A percentile compares a stretch with the other conserved stretches of the same genome.
Evolutionary conservation across 2,888 invertebrate species (phyloP).

Genomic region (Agriopis aurantiaria): DNA sequence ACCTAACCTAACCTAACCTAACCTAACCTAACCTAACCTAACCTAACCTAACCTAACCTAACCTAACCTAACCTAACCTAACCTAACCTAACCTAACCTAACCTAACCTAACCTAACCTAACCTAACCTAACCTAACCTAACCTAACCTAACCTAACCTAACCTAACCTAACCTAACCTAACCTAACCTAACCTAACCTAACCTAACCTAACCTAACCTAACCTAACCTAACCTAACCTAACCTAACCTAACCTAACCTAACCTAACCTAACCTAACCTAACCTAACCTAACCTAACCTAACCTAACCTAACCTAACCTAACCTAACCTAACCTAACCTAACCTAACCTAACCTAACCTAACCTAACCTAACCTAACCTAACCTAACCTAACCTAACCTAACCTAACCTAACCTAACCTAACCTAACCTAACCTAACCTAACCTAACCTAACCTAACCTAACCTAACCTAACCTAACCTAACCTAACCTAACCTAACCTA

Average conservation of each 20-base stretch:
- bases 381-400: constrained; percentile 42
- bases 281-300: constrained; percentile 42
- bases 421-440: constrained; percentile 45
- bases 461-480: constrained; percentile 45
- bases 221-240: constrained; percentile 37
- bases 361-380: constrained; percentile 40
- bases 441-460: constrained; percentile 40
- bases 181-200: constrained; percentile 36
- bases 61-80: constrained; percentile 33
- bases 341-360: constrained; percentile 41
- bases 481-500: constrained; percentile 41
- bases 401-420: constrained; percentile 41
- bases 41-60: constrained; percentile 44
- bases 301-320: constrained; percentile 43
- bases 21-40: constrained; percentile 48
- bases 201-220: constrained; percentile 34
- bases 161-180: constrained; percentile 32
- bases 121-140: constrained; percentile 35
- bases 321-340: constrained; percentile 43
- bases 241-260: constrained; percentile 42
- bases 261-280: constrained; percentile 42
- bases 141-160: constrained; percentile 18
- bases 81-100: constrained; percentile 29
- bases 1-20: constrained; percentile 42
- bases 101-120: constrained; percentile 33